Evolutionary conservation across 2,113 vertebrate genomes (phyloP).

Genomic region (Urocynchramus pylzowi): DNA sequence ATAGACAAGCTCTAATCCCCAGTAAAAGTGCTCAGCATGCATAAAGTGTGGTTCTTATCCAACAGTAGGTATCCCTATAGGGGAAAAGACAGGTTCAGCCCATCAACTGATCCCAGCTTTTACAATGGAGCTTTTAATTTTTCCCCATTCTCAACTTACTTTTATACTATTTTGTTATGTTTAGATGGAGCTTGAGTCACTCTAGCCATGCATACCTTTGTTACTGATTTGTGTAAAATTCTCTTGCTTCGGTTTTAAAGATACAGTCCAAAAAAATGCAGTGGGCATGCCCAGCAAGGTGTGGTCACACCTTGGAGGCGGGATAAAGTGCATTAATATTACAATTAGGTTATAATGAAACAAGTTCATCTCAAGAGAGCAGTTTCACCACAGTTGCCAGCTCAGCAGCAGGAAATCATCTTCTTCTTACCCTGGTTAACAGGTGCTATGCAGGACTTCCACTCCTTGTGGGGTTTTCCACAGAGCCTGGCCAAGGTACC

Average conservation of each 20-base stretch:
- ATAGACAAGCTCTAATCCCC: neutral
- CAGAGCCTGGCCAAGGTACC: neutral
- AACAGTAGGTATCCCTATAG: too few relatives aligned
- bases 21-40: neutral
- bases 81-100: neutral
- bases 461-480: neutral
- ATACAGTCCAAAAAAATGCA: neutral
- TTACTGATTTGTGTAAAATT: neutral
- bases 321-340: neutral
- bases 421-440: neutral
- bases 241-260: neutral
- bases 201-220: neutral
- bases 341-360: neutral
- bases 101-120: accelerated
- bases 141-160: neutral
- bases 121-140: neutral
- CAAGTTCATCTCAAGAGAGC: neutral
- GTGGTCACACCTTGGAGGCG: accelerated
- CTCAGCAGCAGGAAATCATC: neutral
- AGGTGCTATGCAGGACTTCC: neutral
- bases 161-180: neutral
- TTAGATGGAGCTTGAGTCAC: neutral
- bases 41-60: neutral
- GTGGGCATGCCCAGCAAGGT: neutral
- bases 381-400: neutral